Evolutionary conservation across 1,140 invertebrate species (phyloP).

Genomic region (Magallana ariakensis): DNA sequence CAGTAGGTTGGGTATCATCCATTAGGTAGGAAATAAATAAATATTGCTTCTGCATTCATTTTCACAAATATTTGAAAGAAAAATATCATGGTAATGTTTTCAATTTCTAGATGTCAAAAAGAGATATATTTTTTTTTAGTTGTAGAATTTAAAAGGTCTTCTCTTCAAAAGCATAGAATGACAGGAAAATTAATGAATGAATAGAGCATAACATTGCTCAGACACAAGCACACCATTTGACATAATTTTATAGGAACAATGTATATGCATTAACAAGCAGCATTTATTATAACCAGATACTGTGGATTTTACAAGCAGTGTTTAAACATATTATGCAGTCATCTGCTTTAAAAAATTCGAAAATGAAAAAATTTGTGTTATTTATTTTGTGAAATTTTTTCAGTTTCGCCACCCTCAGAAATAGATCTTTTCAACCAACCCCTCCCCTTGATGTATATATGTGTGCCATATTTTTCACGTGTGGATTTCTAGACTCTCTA

Average conservation of each 20-base stretch:
- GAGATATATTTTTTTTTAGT: neutral
- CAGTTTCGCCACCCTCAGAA: conserved; percentile 32
- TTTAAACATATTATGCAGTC: neutral
- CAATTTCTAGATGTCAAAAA: neutral
- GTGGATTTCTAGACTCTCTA: conserved; percentile 31
- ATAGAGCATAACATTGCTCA: too few species aligned
- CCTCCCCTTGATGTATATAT: conserved; percentile 31
- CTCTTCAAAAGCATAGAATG: too few species aligned
- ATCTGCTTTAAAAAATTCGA: neutral
- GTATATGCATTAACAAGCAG: neutral
- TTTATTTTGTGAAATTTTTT: conserved; percentile 35
- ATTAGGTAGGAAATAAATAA: too few species aligned
- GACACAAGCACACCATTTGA: too few species aligned
- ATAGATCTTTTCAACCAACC: conserved; percentile 14
- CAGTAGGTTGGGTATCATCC: too few species aligned
- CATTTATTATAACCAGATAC: neutral
- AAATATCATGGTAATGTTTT: too few species aligned
- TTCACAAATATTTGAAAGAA: too few species aligned
- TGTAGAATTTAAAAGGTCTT: too few species aligned
- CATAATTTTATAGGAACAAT: too few species aligned
- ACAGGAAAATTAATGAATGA: too few species aligned
- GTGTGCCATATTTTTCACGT: conserved; percentile 30
- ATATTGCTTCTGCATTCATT: too few species aligned
- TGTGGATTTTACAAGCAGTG: conserved; percentile 29
- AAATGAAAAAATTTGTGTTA: neutral